phyloP scores from a whole-genome alignment of 2,888 invertebrate species.

The Euzophera pinguis region DNA sequence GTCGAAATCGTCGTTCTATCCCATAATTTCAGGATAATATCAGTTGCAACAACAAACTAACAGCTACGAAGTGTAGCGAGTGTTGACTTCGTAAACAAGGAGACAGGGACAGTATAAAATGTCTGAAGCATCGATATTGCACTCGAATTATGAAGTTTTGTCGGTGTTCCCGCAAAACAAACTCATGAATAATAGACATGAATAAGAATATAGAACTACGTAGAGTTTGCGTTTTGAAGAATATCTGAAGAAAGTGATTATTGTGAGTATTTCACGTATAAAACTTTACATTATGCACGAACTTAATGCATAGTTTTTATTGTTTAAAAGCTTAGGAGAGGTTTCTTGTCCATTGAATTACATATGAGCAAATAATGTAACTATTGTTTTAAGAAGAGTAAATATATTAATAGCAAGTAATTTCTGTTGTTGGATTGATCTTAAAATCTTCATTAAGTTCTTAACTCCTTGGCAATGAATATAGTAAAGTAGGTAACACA shows the following conservation, averaged over 20 bases:
- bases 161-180: constrained; percentile 58
- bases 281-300: too few species aligned
- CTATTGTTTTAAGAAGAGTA: too few species aligned
- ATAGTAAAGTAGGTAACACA: constrained; percentile 52
- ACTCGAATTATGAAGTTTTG: constrained; percentile 63
- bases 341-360: too few species aligned
- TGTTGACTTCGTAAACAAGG: constrained; percentile 18
- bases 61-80: constrained; percentile 14
- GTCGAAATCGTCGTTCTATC: neutral
- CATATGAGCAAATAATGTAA: too few species aligned
- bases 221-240: neutral
- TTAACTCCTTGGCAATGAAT: constrained; percentile 37
- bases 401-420: neutral
- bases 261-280: too few species aligned
- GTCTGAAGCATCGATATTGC: constrained; percentile 48
- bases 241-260: neutral
- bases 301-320: too few species aligned
- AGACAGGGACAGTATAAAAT: constrained; percentile 28
- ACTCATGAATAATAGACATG: constrained; percentile 65
- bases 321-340: too few species aligned
- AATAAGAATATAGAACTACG: neutral
- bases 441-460: neutral
- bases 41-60: constrained; percentile 16
- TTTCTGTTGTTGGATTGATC: neutral
- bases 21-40: constrained; percentile 15